Percentiles rank a stretch among this genome's conserved stretches.
Evolutionary conservation across 2,888 invertebrate species (phyloP).

Genomic region (Philereme vetulata): DNA sequence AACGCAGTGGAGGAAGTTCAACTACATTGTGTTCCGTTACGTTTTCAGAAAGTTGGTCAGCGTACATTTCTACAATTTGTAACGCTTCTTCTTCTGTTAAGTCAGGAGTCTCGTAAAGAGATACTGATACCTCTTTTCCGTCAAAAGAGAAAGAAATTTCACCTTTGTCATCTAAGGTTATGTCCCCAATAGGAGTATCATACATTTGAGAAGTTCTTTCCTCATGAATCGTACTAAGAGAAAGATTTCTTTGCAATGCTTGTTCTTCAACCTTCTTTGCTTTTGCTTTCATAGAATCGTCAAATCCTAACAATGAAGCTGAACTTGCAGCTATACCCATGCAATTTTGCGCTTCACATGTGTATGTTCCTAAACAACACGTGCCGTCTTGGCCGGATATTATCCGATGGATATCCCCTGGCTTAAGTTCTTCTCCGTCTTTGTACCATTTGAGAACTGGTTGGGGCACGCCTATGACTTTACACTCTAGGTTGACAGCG

Average conservation of each 20-base stretch:
- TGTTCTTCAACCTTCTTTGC: constrained; percentile 79
- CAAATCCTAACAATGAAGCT: constrained; percentile 93
- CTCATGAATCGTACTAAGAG: constrained; percentile 95
- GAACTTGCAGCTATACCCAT: constrained; percentile 96
- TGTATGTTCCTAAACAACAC: constrained; percentile 94
- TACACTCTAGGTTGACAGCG: constrained; percentile 95
- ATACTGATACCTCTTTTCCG: constrained; percentile 95
- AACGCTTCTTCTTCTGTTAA: constrained; percentile 95
- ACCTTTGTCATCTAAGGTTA: constrained; percentile 91
- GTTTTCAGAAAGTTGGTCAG: constrained; percentile 95
- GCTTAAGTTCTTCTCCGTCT: constrained; percentile 94
- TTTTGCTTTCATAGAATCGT: constrained; percentile 86
- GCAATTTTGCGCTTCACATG: constrained; percentile 95
- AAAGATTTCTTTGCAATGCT: constrained; percentile 88
- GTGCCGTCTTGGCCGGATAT: constrained; percentile 96
- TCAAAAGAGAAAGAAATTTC: constrained; percentile 96
- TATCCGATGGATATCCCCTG: constrained; percentile 95
- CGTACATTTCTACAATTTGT: constrained; percentile 97
- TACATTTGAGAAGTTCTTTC: constrained; percentile 95
- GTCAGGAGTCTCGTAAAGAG: constrained; percentile 95
- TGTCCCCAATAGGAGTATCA: constrained; percentile 90
- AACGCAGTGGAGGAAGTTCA: constrained; percentile 93
- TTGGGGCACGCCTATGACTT: constrained; percentile 95
- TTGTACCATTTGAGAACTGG: constrained; percentile 96
- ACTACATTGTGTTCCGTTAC: constrained; percentile 93